Conservation (phyloP, 2,888 invertebrate genomes). For the Apotomis capreana region DNA sequence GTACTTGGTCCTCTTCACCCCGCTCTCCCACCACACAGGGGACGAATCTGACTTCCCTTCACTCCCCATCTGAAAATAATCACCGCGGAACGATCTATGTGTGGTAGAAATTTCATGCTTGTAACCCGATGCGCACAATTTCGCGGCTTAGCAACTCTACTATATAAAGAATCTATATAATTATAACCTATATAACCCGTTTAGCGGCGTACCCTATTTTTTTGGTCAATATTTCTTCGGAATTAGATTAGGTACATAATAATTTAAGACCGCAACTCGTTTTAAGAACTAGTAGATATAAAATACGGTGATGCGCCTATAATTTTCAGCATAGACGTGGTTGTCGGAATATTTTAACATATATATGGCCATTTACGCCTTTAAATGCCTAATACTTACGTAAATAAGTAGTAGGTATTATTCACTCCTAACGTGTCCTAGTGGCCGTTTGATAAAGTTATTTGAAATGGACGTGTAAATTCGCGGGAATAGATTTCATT, state of each 20-base stretch:
- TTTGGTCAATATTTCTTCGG: too few relatives aligned
- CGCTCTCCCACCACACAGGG: too few relatives aligned
- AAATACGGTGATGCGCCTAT: slow-evolving; percentile 7
- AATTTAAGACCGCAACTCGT: not conserved
- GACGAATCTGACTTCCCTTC: too few relatives aligned
- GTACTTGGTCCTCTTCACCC: too few relatives aligned
- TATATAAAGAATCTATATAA: too few relatives aligned
- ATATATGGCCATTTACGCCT: slow-evolving; percentile 8
- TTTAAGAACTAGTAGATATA: slow-evolving; percentile 8
- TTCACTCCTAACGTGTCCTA: not conserved
- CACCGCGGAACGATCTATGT: too few relatives aligned
- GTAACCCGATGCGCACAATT: too few relatives aligned
- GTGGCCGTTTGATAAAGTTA: not conserved
- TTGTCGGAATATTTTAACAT: slow-evolving; percentile 19
- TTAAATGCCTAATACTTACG: slow-evolving; percentile 5
- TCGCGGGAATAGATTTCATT: not conserved
- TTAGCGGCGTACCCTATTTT: too few relatives aligned
- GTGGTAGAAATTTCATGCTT: too few relatives aligned
- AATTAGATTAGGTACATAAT: not conserved
- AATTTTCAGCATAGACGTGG: not conserved
- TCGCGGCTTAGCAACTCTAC: too few relatives aligned
- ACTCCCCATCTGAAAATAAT: too few relatives aligned
- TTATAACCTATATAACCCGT: too few relatives aligned
- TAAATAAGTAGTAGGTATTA: slow-evolving; percentile 4
- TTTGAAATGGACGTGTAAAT: not conserved